Evolutionary conservation across 2,797 vertebrate species (phyloP).

Genomic region (Phalanger gymnotis): DNA sequence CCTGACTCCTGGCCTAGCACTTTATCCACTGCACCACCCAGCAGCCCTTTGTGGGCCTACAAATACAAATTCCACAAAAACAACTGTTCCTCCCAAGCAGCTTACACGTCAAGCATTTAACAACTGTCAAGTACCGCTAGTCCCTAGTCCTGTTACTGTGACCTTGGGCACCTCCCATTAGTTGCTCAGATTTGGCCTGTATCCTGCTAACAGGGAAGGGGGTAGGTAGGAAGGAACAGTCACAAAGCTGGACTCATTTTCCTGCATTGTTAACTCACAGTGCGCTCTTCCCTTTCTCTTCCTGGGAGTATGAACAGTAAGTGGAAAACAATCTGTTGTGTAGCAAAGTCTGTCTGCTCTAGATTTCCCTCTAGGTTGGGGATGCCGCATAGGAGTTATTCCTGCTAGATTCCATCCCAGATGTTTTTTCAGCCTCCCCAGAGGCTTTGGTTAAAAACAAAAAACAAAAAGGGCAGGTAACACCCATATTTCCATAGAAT

Average conservation of each 20-base stretch:
- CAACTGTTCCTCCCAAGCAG: neutral
- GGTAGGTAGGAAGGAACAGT: neutral
- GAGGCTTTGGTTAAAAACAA: neutral
- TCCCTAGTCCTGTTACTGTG: neutral
- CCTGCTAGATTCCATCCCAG: neutral
- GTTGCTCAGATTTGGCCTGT: neutral
- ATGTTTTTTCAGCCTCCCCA: neutral
- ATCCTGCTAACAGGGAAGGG: neutral
- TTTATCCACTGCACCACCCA: neutral
- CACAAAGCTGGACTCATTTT: neutral
- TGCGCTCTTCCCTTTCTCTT: neutral
- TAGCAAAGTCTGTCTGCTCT: accelerated
- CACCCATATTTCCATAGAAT: neutral
- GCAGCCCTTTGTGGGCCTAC: neutral
- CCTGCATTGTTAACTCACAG: neutral
- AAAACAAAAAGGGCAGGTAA: neutral
- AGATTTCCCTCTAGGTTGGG: neutral
- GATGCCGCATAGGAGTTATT: neutral
- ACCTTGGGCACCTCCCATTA: neutral
- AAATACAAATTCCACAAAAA: neutral
- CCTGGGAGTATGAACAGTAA: neutral
- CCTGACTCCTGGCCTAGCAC: neutral
- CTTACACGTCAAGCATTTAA: neutral
- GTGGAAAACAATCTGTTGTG: neutral
- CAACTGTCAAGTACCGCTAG: neutral